phyloP scores from a whole-genome alignment of 35 echinoderm and acorn worm genomes.

The Ophioderma brevispina region DNA sequence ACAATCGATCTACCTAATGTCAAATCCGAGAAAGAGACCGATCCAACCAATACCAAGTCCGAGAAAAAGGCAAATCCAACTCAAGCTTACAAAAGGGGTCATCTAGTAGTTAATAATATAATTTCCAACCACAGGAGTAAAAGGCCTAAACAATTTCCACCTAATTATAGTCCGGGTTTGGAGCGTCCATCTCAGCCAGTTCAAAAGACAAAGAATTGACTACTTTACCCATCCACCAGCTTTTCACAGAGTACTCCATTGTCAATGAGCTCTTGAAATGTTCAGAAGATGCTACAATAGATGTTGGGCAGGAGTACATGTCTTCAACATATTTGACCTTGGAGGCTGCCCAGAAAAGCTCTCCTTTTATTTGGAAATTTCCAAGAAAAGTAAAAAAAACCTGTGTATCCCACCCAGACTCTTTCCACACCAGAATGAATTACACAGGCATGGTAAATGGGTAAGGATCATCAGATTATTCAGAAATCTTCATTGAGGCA shows the following conservation, averaged over 20 bases:
- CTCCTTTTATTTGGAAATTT: constrained; percentile 21
- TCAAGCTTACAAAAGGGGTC: too few relatives aligned
- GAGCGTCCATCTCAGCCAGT: too few relatives aligned
- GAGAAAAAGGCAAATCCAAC: too few relatives aligned
- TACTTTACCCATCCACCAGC: constrained; percentile 33
- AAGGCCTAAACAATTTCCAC: too few relatives aligned
- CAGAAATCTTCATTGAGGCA: constrained; percentile 57
- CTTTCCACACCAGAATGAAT: constrained; percentile 36
- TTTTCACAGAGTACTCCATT: constrained; percentile 14
- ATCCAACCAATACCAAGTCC: too few relatives aligned
- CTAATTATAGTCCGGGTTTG: too few relatives aligned
- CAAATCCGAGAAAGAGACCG: too few relatives aligned
- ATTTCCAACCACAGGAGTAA: too few relatives aligned
- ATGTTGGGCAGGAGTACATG: constrained; percentile 41
- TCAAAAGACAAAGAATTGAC: too few relatives aligned
- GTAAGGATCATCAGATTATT: constrained; percentile 43
- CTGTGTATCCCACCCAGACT: constrained; percentile 28
- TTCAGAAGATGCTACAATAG: constrained; percentile 15
- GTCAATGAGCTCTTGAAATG: constrained; percentile 18
- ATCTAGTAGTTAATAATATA: too few relatives aligned
- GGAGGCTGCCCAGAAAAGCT: constrained; percentile 33
- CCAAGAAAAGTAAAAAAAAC: constrained; percentile 22
- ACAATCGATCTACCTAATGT: too few relatives aligned
- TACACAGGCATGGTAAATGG: constrained; percentile 43
- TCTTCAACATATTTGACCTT: constrained; percentile 34